Conservation (phyloP, 1,140 invertebrate genomes). For the Oryctes rhinoceros region DNA sequence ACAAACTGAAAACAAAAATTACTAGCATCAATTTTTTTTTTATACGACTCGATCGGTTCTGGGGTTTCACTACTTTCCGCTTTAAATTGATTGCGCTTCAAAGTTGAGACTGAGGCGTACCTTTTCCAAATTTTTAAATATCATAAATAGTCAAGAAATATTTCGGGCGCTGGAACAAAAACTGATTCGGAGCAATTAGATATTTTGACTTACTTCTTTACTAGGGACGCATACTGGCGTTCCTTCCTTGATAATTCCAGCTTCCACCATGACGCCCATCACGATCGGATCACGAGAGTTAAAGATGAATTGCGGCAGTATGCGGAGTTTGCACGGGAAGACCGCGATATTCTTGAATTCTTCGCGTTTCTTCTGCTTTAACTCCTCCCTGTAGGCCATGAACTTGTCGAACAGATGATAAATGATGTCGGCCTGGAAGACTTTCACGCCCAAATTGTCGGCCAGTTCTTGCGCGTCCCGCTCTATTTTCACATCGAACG, state of each 20-base stretch:
- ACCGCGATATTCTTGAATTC: constrained; percentile 97
- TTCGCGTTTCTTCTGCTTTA: constrained; percentile 92
- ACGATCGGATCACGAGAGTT: constrained; percentile 98
- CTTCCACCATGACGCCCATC: constrained; percentile 94
- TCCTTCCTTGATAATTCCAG: constrained; percentile 93
- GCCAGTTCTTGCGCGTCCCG: constrained; percentile 97
- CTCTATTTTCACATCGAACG: constrained; percentile 99
- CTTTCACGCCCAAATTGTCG: constrained; percentile 91
- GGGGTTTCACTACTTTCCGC: too few relatives aligned
- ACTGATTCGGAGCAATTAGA: too few relatives aligned
- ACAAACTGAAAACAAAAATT: constrained; percentile 78
- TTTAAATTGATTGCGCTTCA: too few relatives aligned
- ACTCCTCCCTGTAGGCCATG: constrained; percentile 91
- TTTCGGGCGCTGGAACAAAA: too few relatives aligned
- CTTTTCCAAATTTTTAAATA: too few relatives aligned
- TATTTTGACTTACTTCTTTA: constrained; percentile 78
- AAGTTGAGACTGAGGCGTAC: too few relatives aligned
- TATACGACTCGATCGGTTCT: too few relatives aligned
- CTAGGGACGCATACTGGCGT: constrained; percentile 97
- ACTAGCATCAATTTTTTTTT: too few relatives aligned
- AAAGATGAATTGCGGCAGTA: constrained; percentile 90
- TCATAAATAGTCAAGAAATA: too few relatives aligned
- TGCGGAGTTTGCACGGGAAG: constrained; percentile 94
- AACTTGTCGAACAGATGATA: constrained; percentile 99
- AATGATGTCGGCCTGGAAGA: constrained; percentile 99